Percentiles rank a stretch among this genome's conserved stretches.
phyloP scores from a whole-genome alignment of 2,113 vertebrate species.

The Chamaetylas fuelleborni region DNA sequence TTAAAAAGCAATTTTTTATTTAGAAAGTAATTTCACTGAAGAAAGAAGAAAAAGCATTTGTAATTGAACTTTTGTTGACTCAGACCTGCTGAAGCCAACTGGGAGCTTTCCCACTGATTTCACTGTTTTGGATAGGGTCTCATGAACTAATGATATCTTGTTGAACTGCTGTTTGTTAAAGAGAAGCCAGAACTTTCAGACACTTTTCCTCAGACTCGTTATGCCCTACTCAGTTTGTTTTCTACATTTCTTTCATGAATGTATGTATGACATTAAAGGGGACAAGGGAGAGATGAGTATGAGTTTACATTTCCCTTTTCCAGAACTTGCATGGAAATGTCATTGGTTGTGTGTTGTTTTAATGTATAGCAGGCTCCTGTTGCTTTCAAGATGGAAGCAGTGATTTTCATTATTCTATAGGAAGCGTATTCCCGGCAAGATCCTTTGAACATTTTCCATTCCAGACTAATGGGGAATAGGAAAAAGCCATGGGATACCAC shows the following conservation, averaged over 20 bases:
- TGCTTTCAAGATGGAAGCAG: constrained; percentile 28
- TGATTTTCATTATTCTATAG: constrained; percentile 46
- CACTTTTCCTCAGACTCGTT: neutral
- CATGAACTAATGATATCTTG: neutral
- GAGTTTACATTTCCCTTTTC: constrained; percentile 8
- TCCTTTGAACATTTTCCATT: constrained; percentile 69
- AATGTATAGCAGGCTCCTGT: neutral
- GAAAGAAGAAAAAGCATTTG: neutral
- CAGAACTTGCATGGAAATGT: neutral
- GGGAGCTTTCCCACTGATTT: constrained; percentile 43
- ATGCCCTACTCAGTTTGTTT: neutral
- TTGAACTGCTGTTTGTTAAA: constrained; percentile 13
- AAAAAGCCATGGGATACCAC: constrained; percentile 60
- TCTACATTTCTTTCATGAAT: neutral
- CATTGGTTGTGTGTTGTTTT: constrained; percentile 2
- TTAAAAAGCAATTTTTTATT: neutral
- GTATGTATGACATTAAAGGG: neutral
- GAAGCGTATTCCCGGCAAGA: constrained; percentile 52
- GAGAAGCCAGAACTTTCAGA: constrained; percentile 19
- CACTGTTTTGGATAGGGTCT: constrained; percentile 25
- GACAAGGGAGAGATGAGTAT: neutral
- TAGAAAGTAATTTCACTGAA: neutral
- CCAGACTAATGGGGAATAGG: constrained; percentile 55
- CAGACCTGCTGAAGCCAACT: constrained; percentile 21
- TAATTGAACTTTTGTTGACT: constrained; percentile 30